Percentiles rank a stretch among this genome's conserved stretches.
Evolutionary conservation across 2,888 invertebrate genomes (phyloP).

Genomic region (Gnatocerus cornutus): DNA sequence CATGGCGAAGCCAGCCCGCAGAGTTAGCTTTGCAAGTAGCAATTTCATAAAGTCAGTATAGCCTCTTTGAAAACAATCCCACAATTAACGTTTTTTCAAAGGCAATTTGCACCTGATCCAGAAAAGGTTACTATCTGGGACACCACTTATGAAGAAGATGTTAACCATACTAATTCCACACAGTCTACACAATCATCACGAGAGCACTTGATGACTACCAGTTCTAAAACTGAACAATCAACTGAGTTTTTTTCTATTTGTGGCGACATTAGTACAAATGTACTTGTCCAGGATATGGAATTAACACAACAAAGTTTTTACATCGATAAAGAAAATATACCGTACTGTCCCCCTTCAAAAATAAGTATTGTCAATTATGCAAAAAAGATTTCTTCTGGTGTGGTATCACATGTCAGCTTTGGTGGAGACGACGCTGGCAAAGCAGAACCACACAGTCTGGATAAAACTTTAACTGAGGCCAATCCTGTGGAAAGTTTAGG

Average conservation of each 20-base stretch:
- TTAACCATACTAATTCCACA: constrained; percentile 56
- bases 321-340: constrained; percentile 36
- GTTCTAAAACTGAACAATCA: neutral
- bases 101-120: constrained; percentile 62
- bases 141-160: constrained; percentile 63
- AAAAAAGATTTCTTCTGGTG: neutral
- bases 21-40: constrained; percentile 66
- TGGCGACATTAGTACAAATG: neutral
- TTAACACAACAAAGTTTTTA: neutral
- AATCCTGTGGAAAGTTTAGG: neutral
- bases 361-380: constrained; percentile 15
- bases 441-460: neutral
- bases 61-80: no score
- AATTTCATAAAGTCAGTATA: constrained; percentile 62
- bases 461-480: neutral
- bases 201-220: constrained; percentile 15
- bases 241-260: no score
- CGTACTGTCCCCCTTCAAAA: neutral
- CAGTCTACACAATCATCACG: constrained; percentile 46
- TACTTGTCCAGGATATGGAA: constrained; percentile 1
- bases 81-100: constrained; percentile 45
- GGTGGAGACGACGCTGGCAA: neutral
- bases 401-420: neutral
- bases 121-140: constrained; percentile 65
- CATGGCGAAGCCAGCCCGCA: constrained; percentile 51